These are phyloP conservation scores for Ptychadena robeensis DNA, from an alignment of 2,797 vertebrate species.

Conservation along the genomic window DNA sequence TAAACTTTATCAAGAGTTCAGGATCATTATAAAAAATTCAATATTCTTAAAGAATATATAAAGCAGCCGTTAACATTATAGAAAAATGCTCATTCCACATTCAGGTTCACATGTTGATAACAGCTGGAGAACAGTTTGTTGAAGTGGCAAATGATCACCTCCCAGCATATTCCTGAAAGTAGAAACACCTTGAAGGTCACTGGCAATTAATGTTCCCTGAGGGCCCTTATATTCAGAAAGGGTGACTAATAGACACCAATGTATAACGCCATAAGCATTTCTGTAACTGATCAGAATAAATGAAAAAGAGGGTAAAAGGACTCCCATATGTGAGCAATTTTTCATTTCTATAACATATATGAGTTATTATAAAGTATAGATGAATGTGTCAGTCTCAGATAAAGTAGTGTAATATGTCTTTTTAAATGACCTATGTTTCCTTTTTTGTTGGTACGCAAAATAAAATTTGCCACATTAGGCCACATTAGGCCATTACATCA, in stretches of 20 bases:
- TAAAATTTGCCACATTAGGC: too few species aligned
- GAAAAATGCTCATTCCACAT: constrained; percentile 69
- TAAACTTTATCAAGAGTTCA: constrained; percentile 70
- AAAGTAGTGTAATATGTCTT: too few species aligned
- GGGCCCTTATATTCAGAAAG: constrained; percentile 66
- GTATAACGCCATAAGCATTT: constrained; percentile 73
- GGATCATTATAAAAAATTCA: constrained; percentile 64
- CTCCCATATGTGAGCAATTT: constrained; percentile 72
- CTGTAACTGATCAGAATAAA: constrained; percentile 67
- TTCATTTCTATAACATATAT: constrained; percentile 70
- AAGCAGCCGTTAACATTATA: constrained; percentile 71
- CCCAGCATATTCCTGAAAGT: constrained; percentile 61
- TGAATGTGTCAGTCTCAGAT: too few species aligned
- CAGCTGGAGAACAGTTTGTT: constrained; percentile 70
- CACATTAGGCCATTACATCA: too few species aligned
- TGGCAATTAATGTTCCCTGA: constrained; percentile 71
- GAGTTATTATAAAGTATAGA: not conserved
- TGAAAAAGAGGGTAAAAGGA: constrained; percentile 68
- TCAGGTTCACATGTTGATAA: constrained; percentile 60
- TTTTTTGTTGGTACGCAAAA: too few species aligned
- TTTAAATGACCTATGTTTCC: too few species aligned
- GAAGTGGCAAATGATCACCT: constrained; percentile 63
- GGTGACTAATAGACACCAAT: constrained; percentile 71
- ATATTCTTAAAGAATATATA: constrained; percentile 66
- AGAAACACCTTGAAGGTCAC: constrained; percentile 77